These are phyloP conservation scores for Oasisia sp. DNA, from an alignment of 2,888 invertebrate genomes.

Conservation along the genomic window DNA sequence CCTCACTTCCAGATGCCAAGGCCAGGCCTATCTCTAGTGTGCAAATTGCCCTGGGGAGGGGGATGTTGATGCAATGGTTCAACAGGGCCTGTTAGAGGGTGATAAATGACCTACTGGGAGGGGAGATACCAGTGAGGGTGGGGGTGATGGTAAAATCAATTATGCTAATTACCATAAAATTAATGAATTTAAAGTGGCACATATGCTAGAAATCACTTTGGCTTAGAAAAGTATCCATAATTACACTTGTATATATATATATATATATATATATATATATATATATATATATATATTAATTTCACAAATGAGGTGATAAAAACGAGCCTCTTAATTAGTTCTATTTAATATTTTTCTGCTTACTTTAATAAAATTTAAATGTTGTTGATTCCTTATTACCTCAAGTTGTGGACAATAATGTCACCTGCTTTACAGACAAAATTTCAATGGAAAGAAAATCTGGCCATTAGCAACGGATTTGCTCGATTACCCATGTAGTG, in stretches of 20 bases:
- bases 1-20: neutral
- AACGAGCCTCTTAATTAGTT: too few relatives aligned
- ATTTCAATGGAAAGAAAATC: neutral
- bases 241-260: neutral
- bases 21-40: neutral
- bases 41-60: too few relatives aligned
- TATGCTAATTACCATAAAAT: neutral
- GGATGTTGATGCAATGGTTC: too few relatives aligned
- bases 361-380: neutral
- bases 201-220: neutral
- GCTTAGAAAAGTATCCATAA: neutral
- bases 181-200: neutral
- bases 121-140: neutral
- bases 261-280: too few relatives aligned
- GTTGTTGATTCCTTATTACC: neutral
- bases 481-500: neutral
- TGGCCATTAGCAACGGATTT: neutral
- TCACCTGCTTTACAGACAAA: neutral
- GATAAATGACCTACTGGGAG: neutral
- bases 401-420: neutral
- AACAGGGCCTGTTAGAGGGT: neutral
- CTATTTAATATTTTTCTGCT: too few relatives aligned
- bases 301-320: too few relatives aligned
- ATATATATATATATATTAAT: too few relatives aligned
- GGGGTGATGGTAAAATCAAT: neutral